Conservation (phyloP, 2,888 invertebrate species). For the Acleris literana region DNA sequence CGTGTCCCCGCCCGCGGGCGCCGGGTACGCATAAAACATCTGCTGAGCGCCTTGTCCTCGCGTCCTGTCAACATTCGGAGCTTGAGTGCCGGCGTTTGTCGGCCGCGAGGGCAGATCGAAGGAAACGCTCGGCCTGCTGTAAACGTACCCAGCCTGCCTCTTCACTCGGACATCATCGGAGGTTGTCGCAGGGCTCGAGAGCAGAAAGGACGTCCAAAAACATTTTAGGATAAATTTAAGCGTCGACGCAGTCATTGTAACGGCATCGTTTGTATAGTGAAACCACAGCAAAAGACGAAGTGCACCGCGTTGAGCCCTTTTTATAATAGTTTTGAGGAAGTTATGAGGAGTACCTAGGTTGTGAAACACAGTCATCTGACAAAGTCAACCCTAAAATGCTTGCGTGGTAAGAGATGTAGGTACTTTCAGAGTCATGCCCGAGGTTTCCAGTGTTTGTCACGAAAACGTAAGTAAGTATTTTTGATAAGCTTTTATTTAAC, state of each 20-base stretch:
- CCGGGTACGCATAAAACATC: slow-evolving; percentile 77
- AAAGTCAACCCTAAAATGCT: slow-evolving; percentile 54
- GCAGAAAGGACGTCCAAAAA: slow-evolving; percentile 42
- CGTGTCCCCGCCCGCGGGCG: slow-evolving; percentile 52
- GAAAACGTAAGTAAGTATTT: too few species aligned
- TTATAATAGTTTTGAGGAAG: slow-evolving; percentile 65
- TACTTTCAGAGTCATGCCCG: background rate
- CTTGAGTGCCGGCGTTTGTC: slow-evolving; percentile 61
- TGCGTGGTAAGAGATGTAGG: slow-evolving; percentile 2
- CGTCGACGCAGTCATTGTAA: slow-evolving; percentile 49
- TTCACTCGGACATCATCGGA: slow-evolving; percentile 51
- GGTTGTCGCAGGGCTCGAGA: slow-evolving; percentile 15
- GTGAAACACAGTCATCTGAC: slow-evolving; percentile 52
- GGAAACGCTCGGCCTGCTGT: slow-evolving; percentile 68
- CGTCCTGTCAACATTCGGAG: slow-evolving; percentile 67
- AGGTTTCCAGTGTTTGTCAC: too few species aligned
- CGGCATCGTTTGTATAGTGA: slow-evolving; percentile 34
- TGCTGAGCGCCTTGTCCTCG: slow-evolving; percentile 57
- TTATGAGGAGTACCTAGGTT: slow-evolving; percentile 48
- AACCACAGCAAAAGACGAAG: slow-evolving; percentile 50
- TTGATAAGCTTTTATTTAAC: too few species aligned
- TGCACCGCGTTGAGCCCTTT: slow-evolving; percentile 51
- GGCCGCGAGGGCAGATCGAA: slow-evolving; percentile 68
- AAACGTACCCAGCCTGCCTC: slow-evolving; percentile 76
- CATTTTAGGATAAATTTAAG: slow-evolving; percentile 43